Base-by-base conservation (phyloP, 2,797 vertebrate species). In the Chaetodon trifasciatus region DNA sequence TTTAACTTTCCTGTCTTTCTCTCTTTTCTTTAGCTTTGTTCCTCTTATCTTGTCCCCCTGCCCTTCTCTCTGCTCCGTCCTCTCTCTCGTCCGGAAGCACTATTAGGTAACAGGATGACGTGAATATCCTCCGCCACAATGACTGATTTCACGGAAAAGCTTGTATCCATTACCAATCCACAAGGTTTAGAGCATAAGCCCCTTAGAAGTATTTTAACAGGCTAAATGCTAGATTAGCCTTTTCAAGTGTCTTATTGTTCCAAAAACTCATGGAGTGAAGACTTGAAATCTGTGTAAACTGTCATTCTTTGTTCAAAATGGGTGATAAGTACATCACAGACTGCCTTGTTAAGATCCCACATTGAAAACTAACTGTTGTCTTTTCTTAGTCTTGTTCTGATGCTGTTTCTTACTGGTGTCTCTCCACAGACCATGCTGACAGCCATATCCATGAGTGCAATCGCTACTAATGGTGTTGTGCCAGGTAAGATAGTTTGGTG, bases 401-500 rank as follows among this genome's bases (percentile, higher is more conserved):
- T 40, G 11, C 7, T 64, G n/a, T 47, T 7, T 44, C 12, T 11
- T 55, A 5, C 39, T 64, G 19, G 68, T 4, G 8, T 77, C 74
- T 84, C 55, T 81, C 64, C 32, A 64, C 93, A 99, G 98, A 99
- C 98, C 1, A 97, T 98, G 97, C 93, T 99, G 88, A 99, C 98
- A 0, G 97, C 98, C 60, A 99, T 99, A 94, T 99, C 98, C 68
- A 99, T 99, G 98, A 99, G 98, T 79, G 98, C 98, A 23, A 98
- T 99, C 21, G 98, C 98, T 68, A 99, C 98, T 47, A 99, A 99
- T 5, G 98, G 98, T 3, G 97, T 99, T 0, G 98, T 99, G 76
- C 98, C 98, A 96, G 98, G 98, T 99, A 92, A 87, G 86, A 66
- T 8, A 10, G n/a, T 70, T 68, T 60, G 16, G 1, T 74, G 37